Evolutionary conservation across 2,113 vertebrate genomes (phyloP), one percentile per base, ranked within the genome.

Genomic region (Lynx canadensis): DNA sequence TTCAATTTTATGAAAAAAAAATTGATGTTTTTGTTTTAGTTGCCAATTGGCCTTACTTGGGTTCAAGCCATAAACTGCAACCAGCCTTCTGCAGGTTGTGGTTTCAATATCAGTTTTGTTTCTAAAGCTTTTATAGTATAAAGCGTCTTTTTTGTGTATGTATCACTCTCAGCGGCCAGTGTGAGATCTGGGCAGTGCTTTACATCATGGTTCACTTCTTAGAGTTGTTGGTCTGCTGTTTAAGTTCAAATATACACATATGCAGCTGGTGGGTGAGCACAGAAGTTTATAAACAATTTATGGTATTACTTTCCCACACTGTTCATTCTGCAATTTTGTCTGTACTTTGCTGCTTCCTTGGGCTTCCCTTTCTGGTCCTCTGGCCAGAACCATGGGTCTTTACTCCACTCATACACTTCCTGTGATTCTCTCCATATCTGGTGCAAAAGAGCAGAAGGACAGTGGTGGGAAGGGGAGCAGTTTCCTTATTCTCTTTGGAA

Each of bases 1-100:
- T 93, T 89, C 76, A 84, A 41, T 60, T 2, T 18, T 89, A 41
- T 74, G 84, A 29, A 76, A 76, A 93, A 93, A 84, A 89, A 85
- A 68, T 15, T 65, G 63, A 45, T 85, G 36, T 68, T 92, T 89
- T 74, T 65, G 7, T 89, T 41, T 52, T 27, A 55, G 41, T 16
- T 36, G 25, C 21, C 50, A 79, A 1, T 41, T 78, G 60, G 7
- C 4, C 36, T 84, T 84, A 29, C 13, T 38, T 89, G 12, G 29
- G 11, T 65, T 89, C 21, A 48, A 36, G 21, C 19, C 23, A 79
- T 55, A 80, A 36, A 73, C 48, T 57, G 11, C 7, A 38, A 63
- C 63, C 14, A 57, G n/a, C 25, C 18, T 85, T 73, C 63, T 33
- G n/a, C 11, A 33, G 11, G 19, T n/a, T 65, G 19, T 73, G 18